Evolutionary conservation across 2,113 vertebrate species (phyloP), one percentile per base, ranked within the genome.

Genomic region (Neodontobutis hainanensis): DNA sequence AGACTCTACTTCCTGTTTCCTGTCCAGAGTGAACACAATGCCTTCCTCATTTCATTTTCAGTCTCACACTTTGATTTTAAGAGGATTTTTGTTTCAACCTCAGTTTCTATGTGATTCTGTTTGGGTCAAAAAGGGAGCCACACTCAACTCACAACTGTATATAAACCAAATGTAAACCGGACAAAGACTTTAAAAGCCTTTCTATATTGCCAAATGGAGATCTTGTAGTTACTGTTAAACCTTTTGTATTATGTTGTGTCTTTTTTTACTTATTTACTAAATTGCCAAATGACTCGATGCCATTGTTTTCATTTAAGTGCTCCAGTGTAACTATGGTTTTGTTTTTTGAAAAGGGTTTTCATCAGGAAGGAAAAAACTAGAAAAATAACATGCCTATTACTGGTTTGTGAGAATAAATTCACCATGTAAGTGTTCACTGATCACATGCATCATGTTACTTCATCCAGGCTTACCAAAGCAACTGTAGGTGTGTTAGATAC

Each of bases 191-290:
- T 68, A 68, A 85, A 81, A 83, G 85, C 71, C 83, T 85, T 88
- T 88, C 83, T 87, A 77, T 84, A 75, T 91, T 92, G 88, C 85
- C 85, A 88, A 88, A 89, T 85, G 80, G 86, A 90, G 84, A 87
- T 85, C 78, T 76, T 80, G 44, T 84, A 81, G 81, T 81, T 78
- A 80, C 78, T 82, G 72, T 73, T 51, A 68, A 77, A 76, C 49
- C 34, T 78, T 89, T 75, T 89, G 48, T 86, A 82, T 87, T 59
- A 63, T 81, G 73, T 80, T 27, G 56, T 40, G 56, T 40, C 27
- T 32, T 10, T 12, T 14, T 48, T 70, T 58, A 50, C 55, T 70
- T 84, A 81, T 70, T 67, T 65, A 78, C 64, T 58, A 68, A 71
- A 7, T 65, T 78, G 88, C 91, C 90, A 92, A 92, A 91, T 85